phyloP scores from a whole-genome alignment of 1,140 invertebrate species.

The Eufriesea mexicana region DNA sequence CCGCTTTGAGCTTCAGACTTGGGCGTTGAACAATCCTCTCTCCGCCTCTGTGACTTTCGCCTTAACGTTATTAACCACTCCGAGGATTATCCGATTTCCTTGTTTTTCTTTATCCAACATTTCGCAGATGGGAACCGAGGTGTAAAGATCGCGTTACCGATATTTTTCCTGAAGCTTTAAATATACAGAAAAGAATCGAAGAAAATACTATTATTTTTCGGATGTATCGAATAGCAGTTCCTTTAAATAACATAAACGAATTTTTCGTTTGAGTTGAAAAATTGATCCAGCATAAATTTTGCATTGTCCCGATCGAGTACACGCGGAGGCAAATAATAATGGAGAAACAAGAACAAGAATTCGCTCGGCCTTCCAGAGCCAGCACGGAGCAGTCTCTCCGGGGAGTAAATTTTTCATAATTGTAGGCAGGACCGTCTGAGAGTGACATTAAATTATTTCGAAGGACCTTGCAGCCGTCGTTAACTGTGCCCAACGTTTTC shows the following conservation, averaged over 20 bases:
- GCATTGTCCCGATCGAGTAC: too few relatives aligned
- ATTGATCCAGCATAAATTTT: too few relatives aligned
- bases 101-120: conserved; percentile 34
- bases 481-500: not conserved
- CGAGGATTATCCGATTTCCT: not conserved
- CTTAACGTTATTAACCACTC: conserved; percentile 13
- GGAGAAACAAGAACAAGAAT: not conserved
- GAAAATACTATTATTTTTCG: too few relatives aligned
- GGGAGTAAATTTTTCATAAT: conserved; percentile 4
- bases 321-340: not conserved
- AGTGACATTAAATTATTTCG: conserved; percentile 24
- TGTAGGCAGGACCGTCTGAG: not conserved
- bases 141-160: too few relatives aligned
- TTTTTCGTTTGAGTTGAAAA: too few relatives aligned
- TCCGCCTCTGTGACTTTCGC: conserved; percentile 6
- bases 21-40: conserved; percentile 15
- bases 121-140: not conserved
- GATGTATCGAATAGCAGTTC: too few relatives aligned
- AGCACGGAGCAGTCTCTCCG: not conserved
- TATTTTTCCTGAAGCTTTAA: too few relatives aligned
- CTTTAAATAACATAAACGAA: too few relatives aligned
- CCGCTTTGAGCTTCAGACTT: conserved; percentile 35
- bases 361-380: not conserved
- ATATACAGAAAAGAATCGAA: too few relatives aligned
- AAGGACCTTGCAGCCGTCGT: not conserved